These are phyloP conservation scores for Barnardius zonarius DNA, from an alignment of 2,113 vertebrate species.

Conservation along the genomic window DNA sequence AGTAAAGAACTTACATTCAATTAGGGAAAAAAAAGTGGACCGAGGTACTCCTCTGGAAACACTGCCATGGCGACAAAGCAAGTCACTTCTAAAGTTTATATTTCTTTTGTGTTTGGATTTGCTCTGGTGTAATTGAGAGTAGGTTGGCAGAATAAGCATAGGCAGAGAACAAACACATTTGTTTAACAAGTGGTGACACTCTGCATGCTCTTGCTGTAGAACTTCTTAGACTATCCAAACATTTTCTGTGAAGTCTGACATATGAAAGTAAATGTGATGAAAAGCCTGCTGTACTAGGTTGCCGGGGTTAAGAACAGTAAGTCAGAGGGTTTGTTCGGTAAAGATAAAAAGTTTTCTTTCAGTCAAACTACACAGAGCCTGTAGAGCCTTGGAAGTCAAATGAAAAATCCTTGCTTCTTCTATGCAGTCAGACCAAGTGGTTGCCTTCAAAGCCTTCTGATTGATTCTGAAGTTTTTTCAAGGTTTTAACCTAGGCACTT, in stretches of 20 bases:
- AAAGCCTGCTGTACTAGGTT: background rate
- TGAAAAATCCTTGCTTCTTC: constrained; percentile 3
- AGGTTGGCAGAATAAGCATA: background rate
- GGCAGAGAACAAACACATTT: constrained; percentile 22
- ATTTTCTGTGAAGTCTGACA: constrained; percentile 1
- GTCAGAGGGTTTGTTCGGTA: constrained; percentile 20
- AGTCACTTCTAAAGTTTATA: background rate
- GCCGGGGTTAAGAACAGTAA: constrained; percentile 6
- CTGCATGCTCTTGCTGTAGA: background rate
- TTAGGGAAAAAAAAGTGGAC: background rate
- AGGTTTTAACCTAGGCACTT: background rate
- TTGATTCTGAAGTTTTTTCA: background rate
- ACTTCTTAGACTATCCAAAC: constrained; percentile 17
- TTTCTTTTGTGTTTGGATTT: background rate
- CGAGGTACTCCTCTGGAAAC: background rate
- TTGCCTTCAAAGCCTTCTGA: constrained; percentile 37
- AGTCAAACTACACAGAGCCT: background rate
- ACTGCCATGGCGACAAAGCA: background rate
- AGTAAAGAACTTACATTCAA: background rate
- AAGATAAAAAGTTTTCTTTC: constrained; percentile 36
- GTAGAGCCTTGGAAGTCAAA: background rate
- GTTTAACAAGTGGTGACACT: background rate
- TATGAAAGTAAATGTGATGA: constrained; percentile 2
- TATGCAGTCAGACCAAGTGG: background rate
- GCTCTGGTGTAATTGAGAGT: background rate